Evolutionary conservation across 2,797 vertebrate genomes (phyloP), one percentile per base, ranked within the genome.

Genomic region (Amazona finschi): DNA sequence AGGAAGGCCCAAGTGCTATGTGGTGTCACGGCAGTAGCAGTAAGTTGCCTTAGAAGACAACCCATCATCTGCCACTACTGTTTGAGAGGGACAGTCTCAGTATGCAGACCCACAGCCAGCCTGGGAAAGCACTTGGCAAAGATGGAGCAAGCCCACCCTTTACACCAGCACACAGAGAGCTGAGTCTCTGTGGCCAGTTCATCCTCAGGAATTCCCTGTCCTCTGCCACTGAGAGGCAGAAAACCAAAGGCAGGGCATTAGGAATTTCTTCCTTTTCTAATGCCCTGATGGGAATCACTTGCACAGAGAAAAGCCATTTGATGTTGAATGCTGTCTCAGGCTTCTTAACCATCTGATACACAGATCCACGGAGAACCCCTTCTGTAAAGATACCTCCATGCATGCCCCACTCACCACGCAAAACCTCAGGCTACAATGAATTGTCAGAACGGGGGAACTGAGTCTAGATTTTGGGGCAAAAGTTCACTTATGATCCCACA

Each of bases 161-260:
- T 49, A 13, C 0, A 0, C 22, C 65, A 46, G 49, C 39, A 38
- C 15, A 47, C 17, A 15, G 1, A 6, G n/a, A 57, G 38, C 20
- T 73, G 64, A 21, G 18, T 46, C 15, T 61, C n/a, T n/a, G 12
- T 7, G 19, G 27, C 11, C 36, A 55, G 27, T 41, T 76, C 39
- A 44, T 21, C 6, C n/a, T 36, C 31, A 65, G 44, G 39, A 60
- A 49, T 41, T 21, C 4, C 1, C 44, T 46, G 27, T 66, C 66
- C 20, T 60, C 71, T 80, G 33, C 21, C 25, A 39, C 47, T 10
- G 43, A 81, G 61, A 55, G 31, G 33, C 15, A 52, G 81, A 87
- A 80, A 61, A 67, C 2, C 21, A 58, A 77, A 69, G 55, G 64
- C 20, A 61, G 47, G n/a, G 20, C n/a, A 61, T 10, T 27, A 49